Evolutionary conservation across 2,888 invertebrate genomes (phyloP).

Genomic region (Agrotis exclamationis): DNA sequence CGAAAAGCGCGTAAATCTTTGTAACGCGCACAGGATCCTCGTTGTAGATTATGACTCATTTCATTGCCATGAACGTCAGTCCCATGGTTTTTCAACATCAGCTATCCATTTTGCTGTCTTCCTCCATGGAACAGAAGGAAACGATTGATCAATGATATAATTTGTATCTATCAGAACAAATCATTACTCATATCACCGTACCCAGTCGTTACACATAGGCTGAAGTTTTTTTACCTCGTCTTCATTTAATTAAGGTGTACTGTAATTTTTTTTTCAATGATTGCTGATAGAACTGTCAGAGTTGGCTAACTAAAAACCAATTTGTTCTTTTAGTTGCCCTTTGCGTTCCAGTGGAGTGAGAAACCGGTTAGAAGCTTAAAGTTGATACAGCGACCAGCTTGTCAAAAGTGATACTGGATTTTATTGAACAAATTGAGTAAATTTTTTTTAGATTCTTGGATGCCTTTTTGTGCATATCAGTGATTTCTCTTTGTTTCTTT

Average conservation of each 20-base stretch:
- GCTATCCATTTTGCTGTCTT: neutral
- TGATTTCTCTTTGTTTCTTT: neutral
- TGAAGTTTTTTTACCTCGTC: constrained; percentile 5
- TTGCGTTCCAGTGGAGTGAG: too few species aligned
- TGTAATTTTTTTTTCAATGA: too few species aligned
- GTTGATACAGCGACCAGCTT: neutral
- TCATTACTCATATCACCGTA: constrained; percentile 52
- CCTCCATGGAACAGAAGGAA: constrained; percentile 9
- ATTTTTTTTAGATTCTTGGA: neutral
- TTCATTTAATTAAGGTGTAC: neutral
- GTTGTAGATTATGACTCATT: too few species aligned
- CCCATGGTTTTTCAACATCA: too few species aligned
- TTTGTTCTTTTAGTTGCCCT: too few species aligned
- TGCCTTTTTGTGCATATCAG: neutral
- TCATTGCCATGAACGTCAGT: too few species aligned
- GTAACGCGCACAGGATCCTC: too few species aligned
- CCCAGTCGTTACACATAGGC: neutral
- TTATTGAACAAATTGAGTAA: neutral
- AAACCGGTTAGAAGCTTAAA: too few species aligned
- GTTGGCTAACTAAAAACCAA: too few species aligned
- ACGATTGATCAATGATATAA: constrained; percentile 42
- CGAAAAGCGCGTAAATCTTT: too few species aligned
- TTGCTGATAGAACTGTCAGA: too few species aligned
- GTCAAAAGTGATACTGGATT: neutral
- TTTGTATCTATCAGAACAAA: constrained; percentile 50